phyloP scores from a whole-genome alignment of 1,140 invertebrate genomes.

The Solenopsis fugax region DNA sequence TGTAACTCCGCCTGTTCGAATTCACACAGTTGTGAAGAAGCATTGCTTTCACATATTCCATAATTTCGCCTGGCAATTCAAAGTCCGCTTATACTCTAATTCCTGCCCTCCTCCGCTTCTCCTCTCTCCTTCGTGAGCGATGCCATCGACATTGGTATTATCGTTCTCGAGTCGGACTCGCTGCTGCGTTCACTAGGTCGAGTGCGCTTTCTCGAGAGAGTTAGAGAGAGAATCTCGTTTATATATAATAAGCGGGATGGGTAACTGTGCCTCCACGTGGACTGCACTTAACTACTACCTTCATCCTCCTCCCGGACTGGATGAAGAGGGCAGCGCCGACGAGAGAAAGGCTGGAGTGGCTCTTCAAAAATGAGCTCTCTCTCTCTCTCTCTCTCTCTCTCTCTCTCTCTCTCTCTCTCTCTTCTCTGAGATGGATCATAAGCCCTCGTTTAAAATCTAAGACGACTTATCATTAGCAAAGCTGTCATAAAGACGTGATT shows the following conservation, averaged over 20 bases:
- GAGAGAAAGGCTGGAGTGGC: conserved; percentile 48
- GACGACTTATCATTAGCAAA: conserved; percentile 41
- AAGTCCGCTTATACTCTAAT: conserved; percentile 15
- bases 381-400: no score
- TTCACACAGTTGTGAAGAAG: conserved; percentile 35
- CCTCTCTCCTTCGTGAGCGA: background rate
- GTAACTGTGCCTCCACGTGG: conserved; percentile 62
- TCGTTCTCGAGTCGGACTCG: conserved; percentile 40
- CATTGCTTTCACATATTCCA: background rate
- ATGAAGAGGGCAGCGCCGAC: conserved; percentile 32
- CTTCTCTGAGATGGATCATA: conserved; percentile 52
- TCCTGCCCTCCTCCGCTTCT: background rate
- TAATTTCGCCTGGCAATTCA: background rate
- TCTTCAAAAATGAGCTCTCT: conserved; percentile 58
- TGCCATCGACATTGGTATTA: conserved; percentile 41
- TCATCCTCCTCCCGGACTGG: background rate
- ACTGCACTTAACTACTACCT: conserved; percentile 61
- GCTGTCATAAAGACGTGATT: conserved; percentile 45
- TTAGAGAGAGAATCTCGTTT: conserved; percentile 63
- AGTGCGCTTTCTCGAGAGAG: conserved; percentile 64
- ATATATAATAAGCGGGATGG: conserved; percentile 73
- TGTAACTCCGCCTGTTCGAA: background rate
- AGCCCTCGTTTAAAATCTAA: conserved; percentile 46
- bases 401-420: background rate
- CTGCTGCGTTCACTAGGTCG: conserved; percentile 70